Conservation (phyloP, 2,113 vertebrate genomes). For the Neolamprologus brichardi region DNA sequence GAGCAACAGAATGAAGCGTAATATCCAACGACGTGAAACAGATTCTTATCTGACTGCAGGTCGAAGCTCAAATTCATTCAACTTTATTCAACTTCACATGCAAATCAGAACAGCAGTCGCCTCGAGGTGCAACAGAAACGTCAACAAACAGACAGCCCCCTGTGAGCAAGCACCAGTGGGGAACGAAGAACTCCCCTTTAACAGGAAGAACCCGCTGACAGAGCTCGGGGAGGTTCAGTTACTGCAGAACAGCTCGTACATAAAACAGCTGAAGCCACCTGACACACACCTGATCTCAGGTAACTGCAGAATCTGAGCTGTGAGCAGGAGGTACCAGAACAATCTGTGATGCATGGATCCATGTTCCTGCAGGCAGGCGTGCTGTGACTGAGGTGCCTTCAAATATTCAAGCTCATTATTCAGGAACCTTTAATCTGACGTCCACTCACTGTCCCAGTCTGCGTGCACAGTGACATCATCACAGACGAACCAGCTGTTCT, state of each 20-base stretch:
- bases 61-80: background rate
- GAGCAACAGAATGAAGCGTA: background rate
- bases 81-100: background rate
- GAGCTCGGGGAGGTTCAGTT: background rate
- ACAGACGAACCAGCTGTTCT: background rate
- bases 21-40: background rate
- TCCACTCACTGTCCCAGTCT: background rate
- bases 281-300: background rate
- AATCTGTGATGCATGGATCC: background rate
- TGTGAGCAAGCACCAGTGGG: background rate
- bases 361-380: background rate
- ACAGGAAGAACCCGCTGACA: background rate
- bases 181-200: background rate
- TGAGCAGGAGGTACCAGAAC: background rate
- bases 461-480: background rate
- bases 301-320: background rate
- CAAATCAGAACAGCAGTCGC: background rate
- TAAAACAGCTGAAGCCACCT: background rate
- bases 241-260: background rate
- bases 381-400: background rate
- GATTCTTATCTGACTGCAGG: background rate
- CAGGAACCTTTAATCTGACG: background rate
- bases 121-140: background rate
- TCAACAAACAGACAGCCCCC: background rate
- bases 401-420: background rate